Percentiles rank a stretch among this genome's conserved stretches.
Conservation (phyloP, 2,113 vertebrate species). For the Alexandromys fortis region DNA sequence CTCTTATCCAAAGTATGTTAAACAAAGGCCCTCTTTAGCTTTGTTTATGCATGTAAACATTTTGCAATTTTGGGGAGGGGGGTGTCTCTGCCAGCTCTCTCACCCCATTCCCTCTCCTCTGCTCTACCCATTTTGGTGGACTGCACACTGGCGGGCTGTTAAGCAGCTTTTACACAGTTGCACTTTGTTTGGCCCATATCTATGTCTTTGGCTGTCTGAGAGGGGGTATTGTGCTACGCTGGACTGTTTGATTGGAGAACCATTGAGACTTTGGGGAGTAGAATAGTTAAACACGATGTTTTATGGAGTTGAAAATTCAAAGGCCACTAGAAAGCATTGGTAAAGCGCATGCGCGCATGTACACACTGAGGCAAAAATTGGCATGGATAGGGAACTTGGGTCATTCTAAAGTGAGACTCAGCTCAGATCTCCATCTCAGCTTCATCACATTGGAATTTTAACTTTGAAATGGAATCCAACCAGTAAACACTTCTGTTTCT, state of each 20-base stretch:
- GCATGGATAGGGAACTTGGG: slow-evolving; percentile 25
- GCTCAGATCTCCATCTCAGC: slow-evolving; percentile 14
- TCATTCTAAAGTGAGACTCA: slow-evolving; percentile 57
- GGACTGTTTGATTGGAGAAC: slow-evolving; percentile 72
- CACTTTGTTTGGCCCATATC: slow-evolving; percentile 80
- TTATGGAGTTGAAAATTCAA: slow-evolving; percentile 60
- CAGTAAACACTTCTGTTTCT: not conserved
- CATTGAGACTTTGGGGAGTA: slow-evolving; percentile 71
- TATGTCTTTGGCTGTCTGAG: slow-evolving; percentile 76
- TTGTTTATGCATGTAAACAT: slow-evolving; percentile 63
- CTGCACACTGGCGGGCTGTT: slow-evolving; percentile 68
- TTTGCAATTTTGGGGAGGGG: slow-evolving; percentile 64
- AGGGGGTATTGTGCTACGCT: slow-evolving; percentile 82
- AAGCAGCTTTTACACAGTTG: slow-evolving; percentile 79
- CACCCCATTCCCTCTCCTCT: accelerated
- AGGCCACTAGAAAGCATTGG: slow-evolving; percentile 40
- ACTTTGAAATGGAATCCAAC: slow-evolving; percentile 44
- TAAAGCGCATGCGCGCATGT: not conserved
- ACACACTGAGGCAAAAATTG: slow-evolving; percentile 15
- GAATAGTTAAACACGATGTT: slow-evolving; percentile 72
- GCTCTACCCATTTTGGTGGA: not conserved
- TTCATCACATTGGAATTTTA: slow-evolving; percentile 38
- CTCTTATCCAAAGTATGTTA: slow-evolving; percentile 44
- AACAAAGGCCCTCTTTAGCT: slow-evolving; percentile 40
- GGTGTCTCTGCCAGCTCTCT: slow-evolving; percentile 38